Base-by-base conservation (phyloP, 2,888 invertebrate species). In the Eledona agricola region DNA sequence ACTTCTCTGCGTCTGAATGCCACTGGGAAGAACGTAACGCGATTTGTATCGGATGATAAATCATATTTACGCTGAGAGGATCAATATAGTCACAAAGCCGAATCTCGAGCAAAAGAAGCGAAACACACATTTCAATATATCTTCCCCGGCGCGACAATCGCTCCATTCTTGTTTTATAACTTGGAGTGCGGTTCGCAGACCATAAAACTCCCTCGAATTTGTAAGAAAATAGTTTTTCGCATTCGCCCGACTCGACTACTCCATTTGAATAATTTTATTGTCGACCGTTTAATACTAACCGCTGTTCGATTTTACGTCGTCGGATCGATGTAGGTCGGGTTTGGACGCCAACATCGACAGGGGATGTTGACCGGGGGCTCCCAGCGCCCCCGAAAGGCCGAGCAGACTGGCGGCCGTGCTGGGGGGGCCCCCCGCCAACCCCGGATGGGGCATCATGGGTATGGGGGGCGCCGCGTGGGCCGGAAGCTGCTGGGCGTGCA, bases 401-500 rank as follows among this genome's bases (percentile, higher is more conserved):
- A 87, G 78, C 9, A 87, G 77, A 46, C 84, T 85, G 28, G 84
- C 84, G 16, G 80, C 83, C 42, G 77, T 73, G 51, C 77, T 74
- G 1, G 78, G 79, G 4, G 82, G 82, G 5, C 78, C 79, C 11
- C 81, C 82, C 2, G 79, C 81, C 32, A 83, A 72, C 11, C 83
- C 83, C 2, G 86, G 85, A 76, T 86, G 86, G 25, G 85, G 84
- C 77, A 84, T 84, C 79, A 90, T 85, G 31, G 84, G 84, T 56
- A 83, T 77, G n/a, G 88, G 87, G 25, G 88, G 87, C 38, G 89
- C 88, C 29, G 86, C 85, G 53, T 87, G 87, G 50, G 86, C 81
- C 9, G 80, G 81, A 62, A 91, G 88, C 78, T 92, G 93, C 67
- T 93, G 93, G 19, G 92, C 93, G 76, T 94, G 94, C 91, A 94